phyloP scores from a whole-genome alignment of 2,888 invertebrate genomes.

The Zeuzera pyrina region DNA sequence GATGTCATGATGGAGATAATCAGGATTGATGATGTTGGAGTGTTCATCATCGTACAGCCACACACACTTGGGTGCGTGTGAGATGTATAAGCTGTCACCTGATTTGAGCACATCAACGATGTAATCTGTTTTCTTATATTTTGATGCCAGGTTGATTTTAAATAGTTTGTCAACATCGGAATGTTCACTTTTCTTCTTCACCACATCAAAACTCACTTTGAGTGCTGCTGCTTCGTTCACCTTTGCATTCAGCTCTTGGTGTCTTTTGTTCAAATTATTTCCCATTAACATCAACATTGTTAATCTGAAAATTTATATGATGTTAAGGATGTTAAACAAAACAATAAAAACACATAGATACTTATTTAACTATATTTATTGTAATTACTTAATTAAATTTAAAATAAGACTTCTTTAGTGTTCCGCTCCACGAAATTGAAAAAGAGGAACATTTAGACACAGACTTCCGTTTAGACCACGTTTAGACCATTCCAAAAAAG shows the following conservation, averaged over 20 bases:
- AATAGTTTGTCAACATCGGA: conserved; percentile 40
- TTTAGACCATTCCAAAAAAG: too few relatives aligned
- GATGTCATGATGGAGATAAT: conserved; percentile 33
- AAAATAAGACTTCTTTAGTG: too few relatives aligned
- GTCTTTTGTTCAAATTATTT: conserved; percentile 28
- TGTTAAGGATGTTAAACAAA: too few relatives aligned
- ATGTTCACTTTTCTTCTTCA: conserved; percentile 22
- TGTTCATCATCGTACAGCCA: conserved; percentile 37
- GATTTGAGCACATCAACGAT: conserved; percentile 36
- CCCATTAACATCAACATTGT: conserved; percentile 30
- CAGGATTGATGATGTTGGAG: conserved; percentile 28
- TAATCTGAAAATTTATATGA: too few relatives aligned
- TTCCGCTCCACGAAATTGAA: too few relatives aligned
- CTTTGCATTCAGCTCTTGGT: conserved; percentile 28
- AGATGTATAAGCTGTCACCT: conserved; percentile 37
- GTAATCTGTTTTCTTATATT: conserved; percentile 33
- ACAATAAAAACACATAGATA: too few relatives aligned
- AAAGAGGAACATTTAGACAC: too few relatives aligned
- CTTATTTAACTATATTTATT: too few relatives aligned
- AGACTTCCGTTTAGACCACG: too few relatives aligned
- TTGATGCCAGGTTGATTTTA: conserved; percentile 46
- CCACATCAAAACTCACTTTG: conserved; percentile 21
- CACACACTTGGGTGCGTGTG: conserved; percentile 35
- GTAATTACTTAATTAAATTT: too few relatives aligned
- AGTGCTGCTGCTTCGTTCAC: conserved; percentile 23